A percentile compares a stretch with the other conserved stretches of the same genome.
Conservation (phyloP, 2,888 invertebrate genomes). For the Coremacera marginata region DNA sequence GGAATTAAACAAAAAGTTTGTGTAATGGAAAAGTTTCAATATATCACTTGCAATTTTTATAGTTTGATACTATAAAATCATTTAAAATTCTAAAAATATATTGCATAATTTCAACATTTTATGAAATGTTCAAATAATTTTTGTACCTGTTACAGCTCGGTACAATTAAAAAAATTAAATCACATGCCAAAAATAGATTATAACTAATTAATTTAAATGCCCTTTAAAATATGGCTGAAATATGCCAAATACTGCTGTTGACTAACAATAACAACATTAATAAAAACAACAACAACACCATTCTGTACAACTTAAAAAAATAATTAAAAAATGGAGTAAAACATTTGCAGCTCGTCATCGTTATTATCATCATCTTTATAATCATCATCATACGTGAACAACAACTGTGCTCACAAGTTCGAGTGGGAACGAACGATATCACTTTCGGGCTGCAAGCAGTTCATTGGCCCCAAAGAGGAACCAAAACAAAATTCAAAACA, state of each 20-base stretch:
- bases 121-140: not conserved
- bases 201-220: not conserved
- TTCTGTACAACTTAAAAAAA: not conserved
- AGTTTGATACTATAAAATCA: no score
- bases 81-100: not conserved
- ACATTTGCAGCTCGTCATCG: not conserved
- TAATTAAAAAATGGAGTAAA: not conserved
- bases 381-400: not conserved
- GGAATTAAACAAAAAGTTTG: no score
- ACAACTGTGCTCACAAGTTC: not conserved
- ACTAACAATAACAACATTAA: not conserved
- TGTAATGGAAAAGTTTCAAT: no score
- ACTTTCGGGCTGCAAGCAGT: constrained; percentile 40
- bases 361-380: not conserved
- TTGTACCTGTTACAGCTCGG: not conserved
- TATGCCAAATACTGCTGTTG: constrained; percentile 3
- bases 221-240: constrained; percentile 13
- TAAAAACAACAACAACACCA: constrained; percentile 6
- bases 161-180: not conserved
- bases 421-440: constrained; percentile 33
- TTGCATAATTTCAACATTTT: not conserved
- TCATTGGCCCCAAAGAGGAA: constrained; percentile 44
- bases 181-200: not conserved
- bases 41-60: no score
- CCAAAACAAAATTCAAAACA: constrained; percentile 47